Conservation (phyloP, 1,140 invertebrate genomes). For the Micrasema minimum region DNA sequence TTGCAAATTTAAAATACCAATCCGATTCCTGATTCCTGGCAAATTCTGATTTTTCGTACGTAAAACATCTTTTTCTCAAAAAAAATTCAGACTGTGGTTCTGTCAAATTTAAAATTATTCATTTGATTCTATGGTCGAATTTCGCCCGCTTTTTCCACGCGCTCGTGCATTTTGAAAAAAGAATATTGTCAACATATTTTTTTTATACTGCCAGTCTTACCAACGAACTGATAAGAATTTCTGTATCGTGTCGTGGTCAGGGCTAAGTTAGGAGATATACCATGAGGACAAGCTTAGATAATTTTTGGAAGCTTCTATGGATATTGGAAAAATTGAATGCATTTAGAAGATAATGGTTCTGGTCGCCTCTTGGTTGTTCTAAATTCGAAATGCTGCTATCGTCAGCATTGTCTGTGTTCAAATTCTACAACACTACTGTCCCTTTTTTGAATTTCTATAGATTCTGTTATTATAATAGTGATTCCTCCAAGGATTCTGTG, state of each 20-base stretch:
- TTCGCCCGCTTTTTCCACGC: background rate
- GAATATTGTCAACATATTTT: background rate
- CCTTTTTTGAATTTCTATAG: too few relatives aligned
- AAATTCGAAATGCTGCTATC: too few relatives aligned
- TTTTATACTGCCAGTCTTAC: background rate
- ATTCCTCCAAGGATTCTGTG: too few relatives aligned
- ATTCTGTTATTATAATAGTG: too few relatives aligned
- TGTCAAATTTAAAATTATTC: too few relatives aligned
- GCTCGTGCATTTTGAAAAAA: background rate
- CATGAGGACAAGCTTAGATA: background rate
- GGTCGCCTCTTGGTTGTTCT: background rate
- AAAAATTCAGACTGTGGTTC: too few relatives aligned
- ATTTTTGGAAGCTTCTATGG: background rate
- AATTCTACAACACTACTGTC: background rate
- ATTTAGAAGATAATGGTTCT: slow-evolving; percentile 10
- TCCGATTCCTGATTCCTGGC: too few relatives aligned
- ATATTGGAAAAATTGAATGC: slow-evolving; percentile 28
- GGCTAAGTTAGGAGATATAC: too few relatives aligned
- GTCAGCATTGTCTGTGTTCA: background rate
- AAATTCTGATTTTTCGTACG: too few relatives aligned
- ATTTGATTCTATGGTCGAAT: background rate
- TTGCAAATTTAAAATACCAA: too few relatives aligned
- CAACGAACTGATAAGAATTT: slow-evolving; percentile 4
- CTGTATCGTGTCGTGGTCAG: background rate
- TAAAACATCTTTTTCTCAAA: too few relatives aligned